These are phyloP conservation scores for Ochropleura leucogaster DNA, from an alignment of 2,888 invertebrate species.

Conservation along the genomic window DNA sequence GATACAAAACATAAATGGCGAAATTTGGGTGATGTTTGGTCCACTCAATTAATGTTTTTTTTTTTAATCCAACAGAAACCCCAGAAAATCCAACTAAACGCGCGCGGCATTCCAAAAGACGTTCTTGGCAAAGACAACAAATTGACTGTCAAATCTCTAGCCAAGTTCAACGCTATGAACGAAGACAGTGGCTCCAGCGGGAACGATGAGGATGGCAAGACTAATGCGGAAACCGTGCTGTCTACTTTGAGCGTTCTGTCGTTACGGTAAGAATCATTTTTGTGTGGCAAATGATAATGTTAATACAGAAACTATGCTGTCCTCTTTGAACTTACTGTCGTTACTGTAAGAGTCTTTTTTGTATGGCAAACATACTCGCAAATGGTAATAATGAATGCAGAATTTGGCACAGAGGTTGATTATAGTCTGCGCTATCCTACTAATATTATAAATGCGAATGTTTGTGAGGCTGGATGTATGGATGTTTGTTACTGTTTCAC, in stretches of 20 bases:
- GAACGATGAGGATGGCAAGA: conserved; percentile 87
- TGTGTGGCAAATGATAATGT: conserved; percentile 84
- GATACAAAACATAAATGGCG: too few species aligned
- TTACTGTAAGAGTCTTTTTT: conserved; percentile 72
- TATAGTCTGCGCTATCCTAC: too few species aligned
- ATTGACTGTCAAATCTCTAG: conserved; percentile 93
- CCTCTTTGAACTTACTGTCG: conserved; percentile 93
- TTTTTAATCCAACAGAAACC: conserved; percentile 80
- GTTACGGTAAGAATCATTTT: conserved; percentile 74
- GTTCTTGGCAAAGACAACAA: conserved; percentile 91
- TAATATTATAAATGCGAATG: too few species aligned
- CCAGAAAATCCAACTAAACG: conserved; percentile 92
- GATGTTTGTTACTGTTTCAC: too few species aligned
- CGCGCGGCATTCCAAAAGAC: conserved; percentile 93
- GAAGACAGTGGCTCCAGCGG: conserved; percentile 60
- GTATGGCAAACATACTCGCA: neutral
- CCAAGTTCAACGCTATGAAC: conserved; percentile 90
- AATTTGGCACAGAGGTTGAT: too few species aligned
- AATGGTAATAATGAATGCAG: too few species aligned
- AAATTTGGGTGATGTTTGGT: too few species aligned
- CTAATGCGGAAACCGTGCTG: conserved; percentile 92
- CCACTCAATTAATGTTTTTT: neutral
- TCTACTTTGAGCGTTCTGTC: conserved; percentile 93
- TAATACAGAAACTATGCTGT: conserved; percentile 91
- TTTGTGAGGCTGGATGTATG: too few species aligned